Conservation (phyloP, 2,113 vertebrate species). For the Pteruthius melanotis region DNA sequence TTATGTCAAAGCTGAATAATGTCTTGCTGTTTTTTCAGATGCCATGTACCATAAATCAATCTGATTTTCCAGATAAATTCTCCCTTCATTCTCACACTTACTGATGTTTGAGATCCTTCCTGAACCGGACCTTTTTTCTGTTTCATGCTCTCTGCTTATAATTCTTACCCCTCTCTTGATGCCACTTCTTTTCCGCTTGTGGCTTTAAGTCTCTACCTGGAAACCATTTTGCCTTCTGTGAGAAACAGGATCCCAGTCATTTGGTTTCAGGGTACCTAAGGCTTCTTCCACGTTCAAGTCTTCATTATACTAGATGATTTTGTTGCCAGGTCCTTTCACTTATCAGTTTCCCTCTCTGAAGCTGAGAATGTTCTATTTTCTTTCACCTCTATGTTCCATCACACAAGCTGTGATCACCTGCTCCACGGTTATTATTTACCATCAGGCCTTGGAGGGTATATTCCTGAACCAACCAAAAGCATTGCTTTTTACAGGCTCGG, state of each 20-base stretch:
- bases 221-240: neutral
- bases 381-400: neutral
- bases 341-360: neutral
- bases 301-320: neutral
- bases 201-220: neutral
- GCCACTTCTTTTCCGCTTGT: neutral
- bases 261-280: neutral
- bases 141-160: neutral
- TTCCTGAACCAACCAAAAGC: neutral
- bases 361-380: neutral
- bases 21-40: neutral
- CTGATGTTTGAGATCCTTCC: neutral
- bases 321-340: neutral
- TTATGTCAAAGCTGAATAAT: neutral
- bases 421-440: neutral
- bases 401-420: neutral
- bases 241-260: neutral
- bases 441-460: neutral
- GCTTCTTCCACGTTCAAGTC: neutral
- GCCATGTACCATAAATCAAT: neutral
- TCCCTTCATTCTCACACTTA: neutral
- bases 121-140: neutral
- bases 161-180: neutral
- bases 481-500: neutral
- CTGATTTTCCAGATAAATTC: neutral